These are phyloP conservation scores for Watersipora subatra DNA, from an alignment of 1,140 invertebrate species.

Conservation along the genomic window DNA sequence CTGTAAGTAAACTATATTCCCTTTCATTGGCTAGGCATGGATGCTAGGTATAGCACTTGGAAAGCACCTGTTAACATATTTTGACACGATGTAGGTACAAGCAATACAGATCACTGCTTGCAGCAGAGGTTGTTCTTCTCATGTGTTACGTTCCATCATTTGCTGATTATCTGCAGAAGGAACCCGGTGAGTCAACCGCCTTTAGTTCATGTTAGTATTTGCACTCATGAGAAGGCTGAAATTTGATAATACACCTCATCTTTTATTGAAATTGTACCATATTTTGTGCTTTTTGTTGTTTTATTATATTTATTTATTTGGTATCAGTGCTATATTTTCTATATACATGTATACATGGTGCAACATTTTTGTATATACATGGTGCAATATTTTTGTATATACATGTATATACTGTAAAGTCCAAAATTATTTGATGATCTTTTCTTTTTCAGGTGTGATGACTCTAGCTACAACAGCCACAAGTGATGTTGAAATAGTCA, in stretches of 20 bases:
- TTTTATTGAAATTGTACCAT: not conserved
- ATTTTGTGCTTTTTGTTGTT: constrained; percentile 2
- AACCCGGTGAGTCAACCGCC: constrained; percentile 2
- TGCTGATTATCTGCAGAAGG: constrained; percentile 23
- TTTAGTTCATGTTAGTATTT: not conserved
- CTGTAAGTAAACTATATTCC: not conserved
- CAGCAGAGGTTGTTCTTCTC: constrained; percentile 31
- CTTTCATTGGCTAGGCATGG: too few relatives aligned
- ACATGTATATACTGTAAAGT: not conserved
- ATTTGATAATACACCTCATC: constrained; percentile 21
- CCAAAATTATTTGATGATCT: not conserved
- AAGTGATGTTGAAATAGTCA: not conserved
- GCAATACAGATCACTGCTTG: constrained; percentile 32
- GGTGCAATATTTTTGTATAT: not conserved
- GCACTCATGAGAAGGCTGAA: constrained; percentile 7
- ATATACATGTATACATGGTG: too few relatives aligned
- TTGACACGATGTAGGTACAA: too few relatives aligned
- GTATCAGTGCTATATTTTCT: not conserved
- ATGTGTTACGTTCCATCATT: constrained; percentile 30
- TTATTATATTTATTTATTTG: not conserved
- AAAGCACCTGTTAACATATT: too few relatives aligned
- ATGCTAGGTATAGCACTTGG: too few relatives aligned
- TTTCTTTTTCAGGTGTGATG: not conserved
- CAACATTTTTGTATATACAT: not conserved
- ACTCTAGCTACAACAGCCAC: not conserved